These are phyloP conservation scores for Bufo gargarizans DNA, from an alignment of 2,113 vertebrate genomes.

Conservation along the genomic window DNA sequence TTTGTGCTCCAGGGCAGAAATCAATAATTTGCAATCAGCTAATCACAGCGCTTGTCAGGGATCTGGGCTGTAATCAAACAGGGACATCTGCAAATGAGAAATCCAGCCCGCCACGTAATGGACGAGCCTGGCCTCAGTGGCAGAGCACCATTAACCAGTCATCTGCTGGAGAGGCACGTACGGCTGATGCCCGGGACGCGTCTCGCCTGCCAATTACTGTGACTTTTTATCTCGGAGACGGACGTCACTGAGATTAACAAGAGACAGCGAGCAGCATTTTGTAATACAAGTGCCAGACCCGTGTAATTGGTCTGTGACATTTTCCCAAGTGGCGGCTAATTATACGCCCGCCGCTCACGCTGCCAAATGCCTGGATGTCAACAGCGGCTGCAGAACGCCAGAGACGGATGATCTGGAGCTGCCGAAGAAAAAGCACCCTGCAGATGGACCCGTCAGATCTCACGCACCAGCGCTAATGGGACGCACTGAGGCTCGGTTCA, in stretches of 20 bases:
- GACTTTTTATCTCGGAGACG: not conserved
- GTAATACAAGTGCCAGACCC: not conserved
- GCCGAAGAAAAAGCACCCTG: not conserved
- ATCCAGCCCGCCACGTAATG: not conserved
- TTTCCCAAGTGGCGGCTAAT: not conserved
- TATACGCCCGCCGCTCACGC: not conserved
- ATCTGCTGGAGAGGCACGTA: not conserved
- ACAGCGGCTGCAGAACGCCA: not conserved
- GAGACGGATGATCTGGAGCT: not conserved
- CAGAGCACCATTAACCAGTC: not conserved
- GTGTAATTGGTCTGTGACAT: conserved; percentile 31
- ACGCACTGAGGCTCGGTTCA: too few species aligned
- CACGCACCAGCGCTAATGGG: too few species aligned
- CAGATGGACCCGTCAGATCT: too few species aligned
- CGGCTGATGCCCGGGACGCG: not conserved
- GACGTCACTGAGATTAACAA: not conserved
- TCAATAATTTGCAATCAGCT: conserved; percentile 46
- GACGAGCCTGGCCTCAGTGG: not conserved
- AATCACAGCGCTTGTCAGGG: conserved; percentile 31
- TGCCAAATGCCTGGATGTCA: not conserved
- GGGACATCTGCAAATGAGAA: not conserved
- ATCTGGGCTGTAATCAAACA: conserved; percentile 21
- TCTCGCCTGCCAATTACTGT: not conserved
- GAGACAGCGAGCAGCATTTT: not conserved
- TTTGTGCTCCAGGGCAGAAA: conserved; percentile 21